Conservation (phyloP, 2,888 invertebrate species). For the Incurvaria masculella region DNA sequence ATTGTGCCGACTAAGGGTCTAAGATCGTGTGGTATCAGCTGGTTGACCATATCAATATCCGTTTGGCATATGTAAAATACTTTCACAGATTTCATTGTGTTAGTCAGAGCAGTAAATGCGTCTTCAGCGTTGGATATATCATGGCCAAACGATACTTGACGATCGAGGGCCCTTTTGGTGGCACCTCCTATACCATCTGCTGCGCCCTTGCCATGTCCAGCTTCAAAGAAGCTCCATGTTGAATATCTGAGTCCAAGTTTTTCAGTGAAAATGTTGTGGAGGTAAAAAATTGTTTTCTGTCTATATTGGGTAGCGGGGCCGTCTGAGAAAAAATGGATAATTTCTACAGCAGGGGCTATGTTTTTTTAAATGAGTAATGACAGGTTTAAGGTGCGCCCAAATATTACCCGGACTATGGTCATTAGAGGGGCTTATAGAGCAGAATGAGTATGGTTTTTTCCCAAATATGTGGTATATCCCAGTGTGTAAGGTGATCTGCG, state of each 20-base stretch:
- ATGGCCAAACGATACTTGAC: not conserved
- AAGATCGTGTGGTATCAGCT: too few relatives aligned
- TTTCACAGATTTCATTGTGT: too few relatives aligned
- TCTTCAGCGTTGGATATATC: not conserved
- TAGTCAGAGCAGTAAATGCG: not conserved
- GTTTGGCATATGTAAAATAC: too few relatives aligned
- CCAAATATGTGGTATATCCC: slow-evolving; percentile 7
- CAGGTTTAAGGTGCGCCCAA: too few relatives aligned
- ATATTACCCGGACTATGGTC: too few relatives aligned
- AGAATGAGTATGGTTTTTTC: slow-evolving; percentile 2
- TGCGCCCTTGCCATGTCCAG: slow-evolving; percentile 5
- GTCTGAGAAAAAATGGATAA: slow-evolving; percentile 6
- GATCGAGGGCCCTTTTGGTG: not conserved
- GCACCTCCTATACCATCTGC: not conserved
- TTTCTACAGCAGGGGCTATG: slow-evolving; percentile 1
- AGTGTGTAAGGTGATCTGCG: slow-evolving; percentile 13
- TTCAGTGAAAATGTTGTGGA: slow-evolving; percentile 7
- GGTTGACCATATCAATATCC: too few relatives aligned
- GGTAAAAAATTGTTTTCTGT: slow-evolving; percentile 9
- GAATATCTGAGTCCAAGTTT: slow-evolving; percentile 8
- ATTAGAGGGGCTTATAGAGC: not conserved
- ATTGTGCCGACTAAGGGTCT: too few relatives aligned
- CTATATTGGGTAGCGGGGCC: slow-evolving; percentile 1
- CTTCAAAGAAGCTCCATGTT: slow-evolving; percentile 1
- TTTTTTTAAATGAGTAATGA: not conserved